phyloP scores from a whole-genome alignment of 2,113 vertebrate genomes.

The Myanophis thanlyinensis region DNA sequence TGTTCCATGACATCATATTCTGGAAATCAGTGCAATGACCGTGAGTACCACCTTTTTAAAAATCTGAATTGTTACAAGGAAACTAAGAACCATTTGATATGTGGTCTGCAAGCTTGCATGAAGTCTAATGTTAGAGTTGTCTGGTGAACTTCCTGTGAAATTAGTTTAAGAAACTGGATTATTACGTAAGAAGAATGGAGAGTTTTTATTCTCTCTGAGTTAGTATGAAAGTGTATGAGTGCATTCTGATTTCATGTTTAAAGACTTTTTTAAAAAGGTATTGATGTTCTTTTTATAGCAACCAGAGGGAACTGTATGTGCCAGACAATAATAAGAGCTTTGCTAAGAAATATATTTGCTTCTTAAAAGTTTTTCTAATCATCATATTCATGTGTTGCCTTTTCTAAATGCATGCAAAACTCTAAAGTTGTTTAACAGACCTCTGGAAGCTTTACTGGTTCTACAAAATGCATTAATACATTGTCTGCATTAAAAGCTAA shows the following conservation, averaged over 20 bases:
- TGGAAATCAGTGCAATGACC: slow-evolving; percentile 94
- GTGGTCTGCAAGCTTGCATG: neutral
- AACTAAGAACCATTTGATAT: neutral
- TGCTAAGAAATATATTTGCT: neutral
- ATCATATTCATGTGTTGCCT: neutral
- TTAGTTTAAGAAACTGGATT: neutral
- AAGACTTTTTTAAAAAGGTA: neutral
- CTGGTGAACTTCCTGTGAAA: neutral
- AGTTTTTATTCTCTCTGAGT: slow-evolving; percentile 2
- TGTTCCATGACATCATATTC: slow-evolving; percentile 98
- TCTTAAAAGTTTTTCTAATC: neutral
- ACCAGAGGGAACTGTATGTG: neutral
- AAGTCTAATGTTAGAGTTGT: neutral
- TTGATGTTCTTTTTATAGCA: slow-evolving; percentile 28
- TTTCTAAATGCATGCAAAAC: neutral
- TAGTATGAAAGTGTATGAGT: neutral
- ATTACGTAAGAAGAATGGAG: slow-evolving; percentile 12
- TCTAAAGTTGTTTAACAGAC: neutral
- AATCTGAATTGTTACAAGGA: neutral
- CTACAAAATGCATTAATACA: neutral
- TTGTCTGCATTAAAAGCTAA: neutral
- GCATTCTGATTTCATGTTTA: slow-evolving; percentile 17
- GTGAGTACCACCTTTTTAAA: slow-evolving; percentile 77
- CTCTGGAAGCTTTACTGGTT: neutral
- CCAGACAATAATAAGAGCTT: slow-evolving; percentile 1